Conservation (phyloP, 2,888 invertebrate species). For the Tipula vernalis region DNA sequence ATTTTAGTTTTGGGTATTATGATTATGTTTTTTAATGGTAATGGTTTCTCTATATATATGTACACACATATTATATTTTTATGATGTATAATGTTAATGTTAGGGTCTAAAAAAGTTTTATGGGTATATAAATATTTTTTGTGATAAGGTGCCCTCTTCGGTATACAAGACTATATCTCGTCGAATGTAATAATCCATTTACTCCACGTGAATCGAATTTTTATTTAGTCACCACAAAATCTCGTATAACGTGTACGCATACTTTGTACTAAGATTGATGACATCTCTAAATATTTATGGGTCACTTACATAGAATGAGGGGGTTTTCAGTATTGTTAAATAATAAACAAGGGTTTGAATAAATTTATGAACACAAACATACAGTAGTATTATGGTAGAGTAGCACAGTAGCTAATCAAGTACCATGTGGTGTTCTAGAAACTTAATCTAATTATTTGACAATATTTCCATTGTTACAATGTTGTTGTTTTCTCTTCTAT, state of each 20-base stretch:
- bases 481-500: neutral
- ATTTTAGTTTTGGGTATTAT: conserved; percentile 4
- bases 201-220: neutral
- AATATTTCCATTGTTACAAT: neutral
- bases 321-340: neutral
- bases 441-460: conserved; percentile 9
- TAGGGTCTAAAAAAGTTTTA: neutral
- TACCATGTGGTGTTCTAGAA: conserved; percentile 9
- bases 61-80: neutral
- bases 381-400: neutral
- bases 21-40: conserved; percentile 4
- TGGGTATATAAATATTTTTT: neutral
- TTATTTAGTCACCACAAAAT: neutral
- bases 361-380: neutral
- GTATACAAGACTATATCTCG: neutral
- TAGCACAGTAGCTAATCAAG: neutral
- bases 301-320: neutral
- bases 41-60: neutral
- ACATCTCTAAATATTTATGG: neutral
- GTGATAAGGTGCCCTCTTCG: neutral
- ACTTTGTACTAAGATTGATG: neutral
- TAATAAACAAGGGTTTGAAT: neutral
- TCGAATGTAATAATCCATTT: neutral
- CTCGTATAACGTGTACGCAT: neutral
- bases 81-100: neutral